Evolutionary conservation across 2,888 invertebrate species (phyloP).

Genomic region (Caenorhabditis sp.): DNA sequence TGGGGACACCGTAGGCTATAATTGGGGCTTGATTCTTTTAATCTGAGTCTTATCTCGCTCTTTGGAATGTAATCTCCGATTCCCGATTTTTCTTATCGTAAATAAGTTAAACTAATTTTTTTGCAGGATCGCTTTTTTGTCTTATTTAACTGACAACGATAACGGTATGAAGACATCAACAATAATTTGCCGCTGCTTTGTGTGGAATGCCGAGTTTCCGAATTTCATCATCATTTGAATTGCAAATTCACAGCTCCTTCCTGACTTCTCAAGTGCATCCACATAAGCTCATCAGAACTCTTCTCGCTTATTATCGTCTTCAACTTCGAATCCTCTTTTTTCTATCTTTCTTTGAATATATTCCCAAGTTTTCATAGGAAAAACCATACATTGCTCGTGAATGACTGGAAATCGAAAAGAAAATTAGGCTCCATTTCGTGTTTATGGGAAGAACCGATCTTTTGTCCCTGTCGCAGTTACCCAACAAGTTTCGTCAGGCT

Average conservation of each 20-base stretch:
- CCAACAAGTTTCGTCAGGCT: slow-evolving; percentile 25
- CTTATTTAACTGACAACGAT: not conserved
- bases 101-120: not conserved
- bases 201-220: not conserved
- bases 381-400: too few relatives aligned
- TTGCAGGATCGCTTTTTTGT: not conserved
- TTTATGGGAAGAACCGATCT: not conserved
- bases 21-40: too few relatives aligned
- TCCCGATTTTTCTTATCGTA: not conserved
- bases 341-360: not conserved
- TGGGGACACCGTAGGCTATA: not conserved
- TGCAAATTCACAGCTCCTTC: not conserved
- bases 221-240: slow-evolving; percentile 18
- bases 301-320: too few relatives aligned
- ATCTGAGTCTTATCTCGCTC: not conserved
- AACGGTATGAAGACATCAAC: not conserved
- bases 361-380: too few relatives aligned
- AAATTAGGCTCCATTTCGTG: too few relatives aligned
- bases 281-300: not conserved
- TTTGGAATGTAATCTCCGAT: not conserved
- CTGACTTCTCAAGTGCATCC: too few relatives aligned
- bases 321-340: too few relatives aligned
- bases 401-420: too few relatives aligned
- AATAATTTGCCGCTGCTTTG: not conserved
- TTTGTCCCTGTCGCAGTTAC: not conserved